phyloP scores from a whole-genome alignment of 92 coral and sea anemone species.

The Desmophyllum pertusum region DNA sequence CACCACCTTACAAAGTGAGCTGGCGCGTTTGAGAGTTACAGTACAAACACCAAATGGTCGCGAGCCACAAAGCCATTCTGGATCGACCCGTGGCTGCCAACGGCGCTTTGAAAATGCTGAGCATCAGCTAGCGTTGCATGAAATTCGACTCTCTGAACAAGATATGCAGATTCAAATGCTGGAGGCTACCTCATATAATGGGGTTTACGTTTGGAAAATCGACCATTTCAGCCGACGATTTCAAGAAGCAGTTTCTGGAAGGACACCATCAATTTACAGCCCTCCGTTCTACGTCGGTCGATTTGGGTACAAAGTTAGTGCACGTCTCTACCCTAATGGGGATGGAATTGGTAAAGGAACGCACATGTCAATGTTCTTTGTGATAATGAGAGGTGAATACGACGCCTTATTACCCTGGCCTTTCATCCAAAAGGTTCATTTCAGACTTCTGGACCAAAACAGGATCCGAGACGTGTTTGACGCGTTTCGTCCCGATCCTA shows the following conservation, averaged over 20 bases:
- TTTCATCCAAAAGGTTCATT: slow-evolving; percentile 79
- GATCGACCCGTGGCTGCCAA: slow-evolving; percentile 8
- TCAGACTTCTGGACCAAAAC: slow-evolving; percentile 77
- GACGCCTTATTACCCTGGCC: slow-evolving; percentile 93
- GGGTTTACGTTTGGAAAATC: slow-evolving; percentile 82
- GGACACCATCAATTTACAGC: slow-evolving; percentile 78
- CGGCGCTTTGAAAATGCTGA: slow-evolving; percentile 60
- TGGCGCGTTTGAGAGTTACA: slow-evolving; percentile 24
- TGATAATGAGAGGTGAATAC: slow-evolving; percentile 86
- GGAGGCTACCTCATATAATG: slow-evolving; percentile 70
- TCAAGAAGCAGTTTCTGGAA: slow-evolving; percentile 72
- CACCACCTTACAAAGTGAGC: slow-evolving; percentile 30
- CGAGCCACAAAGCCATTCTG: not conserved
- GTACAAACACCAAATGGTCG: not conserved
- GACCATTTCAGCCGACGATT: slow-evolving; percentile 68
- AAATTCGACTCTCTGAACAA: slow-evolving; percentile 63
- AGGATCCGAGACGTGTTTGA: slow-evolving; percentile 64
- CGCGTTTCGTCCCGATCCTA: slow-evolving; percentile 84
- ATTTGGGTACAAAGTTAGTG: slow-evolving; percentile 85
- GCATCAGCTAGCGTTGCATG: slow-evolving; percentile 57
- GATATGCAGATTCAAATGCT: slow-evolving; percentile 46
- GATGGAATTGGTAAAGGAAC: slow-evolving; percentile 79
- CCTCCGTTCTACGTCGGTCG: slow-evolving; percentile 87
- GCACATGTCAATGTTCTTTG: slow-evolving; percentile 80
- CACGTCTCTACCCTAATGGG: slow-evolving; percentile 75